These are phyloP conservation scores for Psephotus haematonotus DNA, from an alignment of 2,113 vertebrate genomes.

Conservation along the genomic window DNA sequence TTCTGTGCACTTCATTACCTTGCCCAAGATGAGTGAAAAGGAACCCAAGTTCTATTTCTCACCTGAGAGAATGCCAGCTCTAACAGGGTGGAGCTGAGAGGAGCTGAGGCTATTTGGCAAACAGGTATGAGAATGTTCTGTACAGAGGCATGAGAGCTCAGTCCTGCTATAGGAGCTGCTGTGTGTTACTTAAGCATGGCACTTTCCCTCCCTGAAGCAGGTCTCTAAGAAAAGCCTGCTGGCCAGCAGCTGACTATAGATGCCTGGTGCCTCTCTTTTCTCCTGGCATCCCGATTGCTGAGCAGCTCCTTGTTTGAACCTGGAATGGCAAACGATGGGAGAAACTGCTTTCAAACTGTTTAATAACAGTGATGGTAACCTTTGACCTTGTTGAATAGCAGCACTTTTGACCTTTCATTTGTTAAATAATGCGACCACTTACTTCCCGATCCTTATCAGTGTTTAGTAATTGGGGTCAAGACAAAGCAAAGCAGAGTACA, in stretches of 20 bases:
- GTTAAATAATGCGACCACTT: conserved; percentile 69
- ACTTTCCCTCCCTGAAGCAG: not conserved
- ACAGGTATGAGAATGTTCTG: rapidly evolving
- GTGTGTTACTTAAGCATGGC: not conserved
- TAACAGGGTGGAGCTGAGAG: not conserved
- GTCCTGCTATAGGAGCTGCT: not conserved
- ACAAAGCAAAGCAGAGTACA: conserved; percentile 46
- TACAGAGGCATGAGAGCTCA: not conserved
- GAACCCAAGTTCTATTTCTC: not conserved
- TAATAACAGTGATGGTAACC: conserved; percentile 70
- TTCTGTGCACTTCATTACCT: not conserved
- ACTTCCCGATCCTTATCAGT: conserved; percentile 58
- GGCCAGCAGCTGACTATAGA: not conserved
- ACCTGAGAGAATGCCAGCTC: not conserved
- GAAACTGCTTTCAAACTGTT: conserved; percentile 55
- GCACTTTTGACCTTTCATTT: conserved; percentile 64
- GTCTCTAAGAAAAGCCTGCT: not conserved
- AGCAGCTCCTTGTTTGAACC: not conserved
- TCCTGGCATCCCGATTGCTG: not conserved
- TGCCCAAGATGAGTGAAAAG: not conserved
- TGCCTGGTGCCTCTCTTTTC: not conserved
- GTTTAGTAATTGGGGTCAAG: conserved; percentile 68
- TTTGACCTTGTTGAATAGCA: conserved; percentile 64
- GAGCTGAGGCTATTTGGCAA: not conserved
- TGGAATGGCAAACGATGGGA: not conserved